phyloP scores from a whole-genome alignment of 2,113 vertebrate genomes.

The Psettodes erumei region DNA sequence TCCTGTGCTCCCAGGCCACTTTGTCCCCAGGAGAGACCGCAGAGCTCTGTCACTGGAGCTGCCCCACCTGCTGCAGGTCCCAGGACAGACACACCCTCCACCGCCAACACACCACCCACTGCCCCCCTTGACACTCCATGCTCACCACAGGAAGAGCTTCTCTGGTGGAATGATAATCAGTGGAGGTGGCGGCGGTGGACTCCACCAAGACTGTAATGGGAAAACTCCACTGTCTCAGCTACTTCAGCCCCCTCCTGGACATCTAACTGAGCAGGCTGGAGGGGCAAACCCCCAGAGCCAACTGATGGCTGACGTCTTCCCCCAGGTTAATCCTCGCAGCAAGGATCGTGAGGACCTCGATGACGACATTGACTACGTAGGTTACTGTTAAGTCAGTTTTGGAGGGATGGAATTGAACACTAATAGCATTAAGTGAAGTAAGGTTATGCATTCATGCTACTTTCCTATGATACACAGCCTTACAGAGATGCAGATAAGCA shows the following conservation, averaged over 20 bases:
- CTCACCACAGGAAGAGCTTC: slow-evolving; percentile 77
- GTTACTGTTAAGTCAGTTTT: slow-evolving; percentile 58
- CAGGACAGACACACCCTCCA: slow-evolving; percentile 46
- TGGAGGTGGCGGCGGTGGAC: slow-evolving; percentile 21
- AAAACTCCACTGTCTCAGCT: slow-evolving; percentile 87
- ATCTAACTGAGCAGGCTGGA: slow-evolving; percentile 36
- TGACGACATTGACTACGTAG: slow-evolving; percentile 96
- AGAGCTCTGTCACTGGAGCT: slow-evolving; percentile 93
- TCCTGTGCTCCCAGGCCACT: slow-evolving; percentile 74
- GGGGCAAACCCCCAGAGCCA: slow-evolving; percentile 62
- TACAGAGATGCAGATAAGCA: slow-evolving; percentile 22
- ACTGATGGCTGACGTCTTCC: slow-evolving; percentile 90
- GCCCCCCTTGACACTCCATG: slow-evolving; percentile 41
- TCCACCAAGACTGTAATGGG: slow-evolving; percentile 92
- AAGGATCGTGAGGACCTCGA: slow-evolving; percentile 90
- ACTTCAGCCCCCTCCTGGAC: slow-evolving; percentile 54
- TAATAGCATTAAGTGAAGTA: slow-evolving; percentile 8
- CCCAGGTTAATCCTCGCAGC: slow-evolving; percentile 89
- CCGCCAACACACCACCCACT: slow-evolving; percentile 41
- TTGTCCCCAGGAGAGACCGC: slow-evolving; percentile 81
- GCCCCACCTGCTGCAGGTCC: slow-evolving; percentile 87
- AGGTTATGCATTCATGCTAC: slow-evolving; percentile 1
- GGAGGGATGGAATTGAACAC: neutral
- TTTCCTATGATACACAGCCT: neutral
- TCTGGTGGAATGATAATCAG: slow-evolving; percentile 65